These are phyloP conservation scores for Ichneumoninae sp. DNA, from an alignment of 2,888 invertebrate genomes.

Conservation along the genomic window DNA sequence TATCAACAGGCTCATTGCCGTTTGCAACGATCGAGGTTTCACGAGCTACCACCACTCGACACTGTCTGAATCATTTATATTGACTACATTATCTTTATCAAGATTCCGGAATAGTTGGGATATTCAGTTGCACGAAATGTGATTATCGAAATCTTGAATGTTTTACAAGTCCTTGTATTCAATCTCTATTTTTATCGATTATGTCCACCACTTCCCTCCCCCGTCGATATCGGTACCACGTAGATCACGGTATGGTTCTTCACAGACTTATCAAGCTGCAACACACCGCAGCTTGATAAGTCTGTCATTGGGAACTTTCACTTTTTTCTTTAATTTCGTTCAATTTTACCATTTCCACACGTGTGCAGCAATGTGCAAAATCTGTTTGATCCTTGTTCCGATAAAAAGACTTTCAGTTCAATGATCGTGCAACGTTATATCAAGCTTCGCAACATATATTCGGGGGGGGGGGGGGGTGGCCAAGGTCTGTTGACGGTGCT, in stretches of 20 bases:
- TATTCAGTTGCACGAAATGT: neutral
- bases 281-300: neutral
- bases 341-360: neutral
- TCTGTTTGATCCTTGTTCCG: neutral
- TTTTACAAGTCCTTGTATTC: neutral
- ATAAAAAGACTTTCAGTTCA: neutral
- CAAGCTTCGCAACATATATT: neutral
- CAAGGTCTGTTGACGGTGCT: constrained; percentile 17
- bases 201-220: neutral
- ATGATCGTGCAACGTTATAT: neutral
- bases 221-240: neutral
- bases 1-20: constrained; percentile 6
- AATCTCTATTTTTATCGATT: constrained; percentile 35
- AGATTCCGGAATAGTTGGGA: neutral
- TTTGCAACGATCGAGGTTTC: constrained; percentile 24
- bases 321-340: neutral
- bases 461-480: constrained; percentile 11
- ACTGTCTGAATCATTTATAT: constrained; percentile 10
- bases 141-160: neutral
- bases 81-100: neutral
- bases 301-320: neutral
- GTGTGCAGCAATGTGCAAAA: neutral
- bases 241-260: neutral
- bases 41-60: neutral
- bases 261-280: too few species aligned